Conservation (phyloP, 2,888 invertebrate genomes). For the Patella ulyssiponensis region DNA sequence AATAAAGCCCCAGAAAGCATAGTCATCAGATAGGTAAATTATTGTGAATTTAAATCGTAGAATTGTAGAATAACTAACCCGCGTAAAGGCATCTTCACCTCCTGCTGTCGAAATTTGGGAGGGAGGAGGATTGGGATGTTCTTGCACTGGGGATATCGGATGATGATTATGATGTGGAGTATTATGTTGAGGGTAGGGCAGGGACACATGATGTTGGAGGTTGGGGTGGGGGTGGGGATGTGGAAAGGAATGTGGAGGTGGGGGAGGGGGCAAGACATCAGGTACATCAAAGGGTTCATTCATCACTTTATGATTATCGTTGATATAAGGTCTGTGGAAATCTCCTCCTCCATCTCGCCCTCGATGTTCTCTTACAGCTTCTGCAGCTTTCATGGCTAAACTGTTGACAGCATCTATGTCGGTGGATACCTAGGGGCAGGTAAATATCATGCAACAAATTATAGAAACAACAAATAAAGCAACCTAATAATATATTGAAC, state of each 20-base stretch:
- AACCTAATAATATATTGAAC: not conserved
- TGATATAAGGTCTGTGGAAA: conserved; percentile 17
- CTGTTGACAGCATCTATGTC: conserved; percentile 50
- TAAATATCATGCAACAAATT: conserved; percentile 1
- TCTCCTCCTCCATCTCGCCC: conserved; percentile 29
- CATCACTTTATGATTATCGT: conserved; percentile 24
- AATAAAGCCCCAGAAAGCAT: not conserved
- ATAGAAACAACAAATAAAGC: not conserved
- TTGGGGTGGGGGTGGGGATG: conserved; percentile 9
- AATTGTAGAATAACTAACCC: conserved; percentile 57
- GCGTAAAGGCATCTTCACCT: conserved; percentile 63
- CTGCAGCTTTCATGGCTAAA: conserved; percentile 56
- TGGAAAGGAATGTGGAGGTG: conserved; percentile 14
- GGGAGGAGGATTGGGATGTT: conserved; percentile 2
- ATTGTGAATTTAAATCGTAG: too few relatives aligned
- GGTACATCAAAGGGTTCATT: conserved; percentile 17
- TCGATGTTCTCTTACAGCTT: conserved; percentile 56
- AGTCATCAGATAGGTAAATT: not conserved
- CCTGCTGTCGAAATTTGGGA: conserved; percentile 29
- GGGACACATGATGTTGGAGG: not conserved
- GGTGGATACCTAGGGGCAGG: conserved; percentile 14
- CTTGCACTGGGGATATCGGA: conserved; percentile 19
- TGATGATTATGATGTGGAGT: conserved; percentile 8
- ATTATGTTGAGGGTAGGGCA: conserved; percentile 10
- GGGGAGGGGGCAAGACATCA: conserved; percentile 17